Conservation (phyloP, 1,140 invertebrate genomes). For the Sycobia sp. region DNA sequence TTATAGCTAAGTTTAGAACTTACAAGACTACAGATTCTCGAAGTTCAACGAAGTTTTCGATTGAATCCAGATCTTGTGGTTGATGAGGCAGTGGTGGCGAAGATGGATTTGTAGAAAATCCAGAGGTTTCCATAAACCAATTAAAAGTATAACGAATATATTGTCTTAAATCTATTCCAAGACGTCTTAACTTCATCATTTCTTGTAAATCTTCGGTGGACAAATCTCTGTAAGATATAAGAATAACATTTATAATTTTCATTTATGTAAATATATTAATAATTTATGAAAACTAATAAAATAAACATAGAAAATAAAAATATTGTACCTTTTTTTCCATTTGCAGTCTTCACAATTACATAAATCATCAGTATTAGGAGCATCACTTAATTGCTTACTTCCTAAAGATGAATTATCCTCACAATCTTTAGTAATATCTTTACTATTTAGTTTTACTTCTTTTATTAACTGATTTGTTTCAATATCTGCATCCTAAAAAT, state of each 20-base stretch:
- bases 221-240: slow-evolving; percentile 46
- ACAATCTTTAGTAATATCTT: not conserved
- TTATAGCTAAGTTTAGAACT: no score
- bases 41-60: slow-evolving; percentile 43
- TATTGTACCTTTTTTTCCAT: slow-evolving; percentile 17
- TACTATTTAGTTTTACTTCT: not conserved
- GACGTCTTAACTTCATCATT: slow-evolving; percentile 60
- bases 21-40: slow-evolving; percentile 48
- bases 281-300: no score
- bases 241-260: slow-evolving; percentile 1
- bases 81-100: slow-evolving; percentile 41
- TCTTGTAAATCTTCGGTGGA: slow-evolving; percentile 61
- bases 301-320: not conserved
- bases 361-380: slow-evolving; percentile 6
- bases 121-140: slow-evolving; percentile 54
- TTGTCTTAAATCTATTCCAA: slow-evolving; percentile 65
- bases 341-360: slow-evolving; percentile 33
- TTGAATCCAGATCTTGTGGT: slow-evolving; percentile 44
- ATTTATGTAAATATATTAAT: not conserved
- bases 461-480: not conserved
- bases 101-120: slow-evolving; percentile 41
- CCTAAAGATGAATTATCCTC: not conserved
- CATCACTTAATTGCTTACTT: not conserved
- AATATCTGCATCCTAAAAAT: slow-evolving; percentile 2
- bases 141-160: slow-evolving; percentile 61